phyloP scores from a whole-genome alignment of 2,888 invertebrate genomes.

The Pristionchus mayeri region DNA sequence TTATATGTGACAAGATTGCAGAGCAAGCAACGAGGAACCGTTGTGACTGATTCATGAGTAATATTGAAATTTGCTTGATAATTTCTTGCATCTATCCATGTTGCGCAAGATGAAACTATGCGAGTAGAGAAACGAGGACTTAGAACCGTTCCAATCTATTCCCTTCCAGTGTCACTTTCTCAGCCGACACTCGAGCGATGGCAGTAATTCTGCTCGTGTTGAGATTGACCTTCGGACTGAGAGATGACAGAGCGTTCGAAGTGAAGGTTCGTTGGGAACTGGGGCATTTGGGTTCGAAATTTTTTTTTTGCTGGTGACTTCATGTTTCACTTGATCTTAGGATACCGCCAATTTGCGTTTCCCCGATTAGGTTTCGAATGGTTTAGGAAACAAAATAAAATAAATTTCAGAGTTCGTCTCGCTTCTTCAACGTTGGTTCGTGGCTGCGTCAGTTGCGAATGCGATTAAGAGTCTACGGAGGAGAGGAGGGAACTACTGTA shows the following conservation, averaged over 20 bases:
- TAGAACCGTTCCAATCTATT: not conserved
- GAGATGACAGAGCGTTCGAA: conserved; percentile 10
- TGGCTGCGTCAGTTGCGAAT: conserved; percentile 19
- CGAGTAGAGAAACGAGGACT: too few species aligned
- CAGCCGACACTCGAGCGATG: conserved; percentile 31
- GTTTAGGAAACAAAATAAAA: not conserved
- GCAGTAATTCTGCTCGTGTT: conserved; percentile 32
- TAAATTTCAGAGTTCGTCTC: not conserved
- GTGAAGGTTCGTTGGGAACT: not conserved
- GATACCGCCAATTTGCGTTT: too few species aligned
- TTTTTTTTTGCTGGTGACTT: not conserved
- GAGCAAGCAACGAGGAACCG: too few species aligned
- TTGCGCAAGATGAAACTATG: too few species aligned
- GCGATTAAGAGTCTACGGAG: conserved; percentile 39
- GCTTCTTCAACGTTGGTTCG: not conserved
- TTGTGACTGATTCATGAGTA: too few species aligned
- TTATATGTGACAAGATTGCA: too few species aligned
- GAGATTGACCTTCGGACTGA: conserved; percentile 15
- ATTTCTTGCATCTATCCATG: too few species aligned
- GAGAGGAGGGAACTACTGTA: conserved; percentile 28
- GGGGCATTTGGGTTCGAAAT: not conserved
- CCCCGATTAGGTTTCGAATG: too few species aligned
- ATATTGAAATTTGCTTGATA: too few species aligned
- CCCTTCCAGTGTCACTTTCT: conserved; percentile 9
- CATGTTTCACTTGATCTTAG: not conserved